Percentiles rank a stretch among this genome's conserved stretches.
These are phyloP conservation scores for Prionailurus viverrinus DNA, from an alignment of 2,113 vertebrate genomes.

Conservation along the genomic window DNA sequence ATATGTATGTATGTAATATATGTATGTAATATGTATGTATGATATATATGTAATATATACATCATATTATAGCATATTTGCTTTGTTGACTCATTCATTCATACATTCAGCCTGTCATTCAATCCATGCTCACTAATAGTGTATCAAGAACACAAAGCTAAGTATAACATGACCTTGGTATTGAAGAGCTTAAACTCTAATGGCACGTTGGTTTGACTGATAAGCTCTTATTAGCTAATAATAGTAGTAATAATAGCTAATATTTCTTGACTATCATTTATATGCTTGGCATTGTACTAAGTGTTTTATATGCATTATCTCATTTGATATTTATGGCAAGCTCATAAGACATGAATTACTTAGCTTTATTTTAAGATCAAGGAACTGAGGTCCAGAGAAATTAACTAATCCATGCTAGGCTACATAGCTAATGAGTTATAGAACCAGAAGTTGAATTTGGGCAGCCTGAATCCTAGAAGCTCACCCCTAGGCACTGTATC, in stretches of 20 bases:
- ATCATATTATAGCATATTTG: not conserved
- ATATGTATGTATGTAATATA: not conserved
- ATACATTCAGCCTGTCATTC: not conserved
- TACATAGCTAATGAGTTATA: not conserved
- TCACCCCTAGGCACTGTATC: not conserved
- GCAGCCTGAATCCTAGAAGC: not conserved
- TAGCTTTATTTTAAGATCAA: conserved; percentile 60
- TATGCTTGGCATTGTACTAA: not conserved
- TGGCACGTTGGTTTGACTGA: not conserved
- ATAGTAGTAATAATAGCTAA: conserved; percentile 31
- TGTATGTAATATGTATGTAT: not conserved
- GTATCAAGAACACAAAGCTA: not conserved
- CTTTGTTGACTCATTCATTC: conserved; percentile 5
- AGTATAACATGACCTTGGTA: not conserved
- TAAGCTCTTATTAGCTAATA: conserved; percentile 32
- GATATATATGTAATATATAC: not conserved
- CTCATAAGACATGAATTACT: conserved; percentile 34
- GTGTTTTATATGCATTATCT: conserved; percentile 51
- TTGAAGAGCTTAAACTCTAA: conserved; percentile 37
- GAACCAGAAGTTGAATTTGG: not conserved
- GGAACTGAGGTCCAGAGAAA: not conserved
- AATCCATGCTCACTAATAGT: not conserved
- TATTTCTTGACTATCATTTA: conserved; percentile 48
- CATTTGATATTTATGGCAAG: conserved; percentile 55
- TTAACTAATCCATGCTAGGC: not conserved